A percentile compares a stretch with the other conserved stretches of the same genome.
Evolutionary conservation across 2,113 vertebrate genomes (phyloP).

Genomic region (Cepphus grylle): DNA sequence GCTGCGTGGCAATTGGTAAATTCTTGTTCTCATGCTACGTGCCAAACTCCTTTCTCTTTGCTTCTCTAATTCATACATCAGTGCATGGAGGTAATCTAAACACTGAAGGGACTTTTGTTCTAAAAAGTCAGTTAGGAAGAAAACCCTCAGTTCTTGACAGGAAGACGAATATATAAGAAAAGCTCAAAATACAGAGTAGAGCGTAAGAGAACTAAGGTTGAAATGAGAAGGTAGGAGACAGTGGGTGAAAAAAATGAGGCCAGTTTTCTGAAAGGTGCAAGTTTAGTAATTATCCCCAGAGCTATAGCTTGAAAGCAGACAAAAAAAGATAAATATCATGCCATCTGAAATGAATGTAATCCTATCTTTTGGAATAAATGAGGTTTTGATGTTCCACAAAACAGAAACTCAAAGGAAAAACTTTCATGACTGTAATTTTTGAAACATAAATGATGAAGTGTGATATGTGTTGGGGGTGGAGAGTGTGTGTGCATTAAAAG

Average conservation of each 20-base stretch:
- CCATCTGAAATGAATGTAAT: not conserved
- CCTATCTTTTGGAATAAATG: not conserved
- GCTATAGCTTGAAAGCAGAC: not conserved
- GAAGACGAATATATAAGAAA: not conserved
- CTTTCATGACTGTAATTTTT: not conserved
- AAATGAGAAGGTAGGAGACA: not conserved
- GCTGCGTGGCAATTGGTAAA: not conserved
- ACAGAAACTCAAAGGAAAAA: not conserved
- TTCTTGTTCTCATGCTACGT: not conserved
- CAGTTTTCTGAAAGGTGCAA: rapidly evolving
- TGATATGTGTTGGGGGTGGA: not conserved
- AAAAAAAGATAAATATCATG: not conserved
- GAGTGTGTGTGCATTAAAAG: not conserved
- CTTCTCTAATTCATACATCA: not conserved
- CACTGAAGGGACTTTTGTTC: not conserved
- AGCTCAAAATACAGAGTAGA: not conserved
- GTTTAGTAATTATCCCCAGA: not conserved
- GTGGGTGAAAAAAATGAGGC: not conserved
- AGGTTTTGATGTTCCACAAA: not conserved
- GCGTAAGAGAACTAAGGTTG: not conserved
- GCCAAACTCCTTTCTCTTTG: not conserved
- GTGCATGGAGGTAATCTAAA: not conserved
- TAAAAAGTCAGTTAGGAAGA: not conserved
- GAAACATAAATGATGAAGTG: not conserved
- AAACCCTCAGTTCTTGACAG: not conserved